Evolutionary conservation across 1,140 invertebrate genomes (phyloP).

Genomic region (Pogonognathellus flavescens): DNA sequence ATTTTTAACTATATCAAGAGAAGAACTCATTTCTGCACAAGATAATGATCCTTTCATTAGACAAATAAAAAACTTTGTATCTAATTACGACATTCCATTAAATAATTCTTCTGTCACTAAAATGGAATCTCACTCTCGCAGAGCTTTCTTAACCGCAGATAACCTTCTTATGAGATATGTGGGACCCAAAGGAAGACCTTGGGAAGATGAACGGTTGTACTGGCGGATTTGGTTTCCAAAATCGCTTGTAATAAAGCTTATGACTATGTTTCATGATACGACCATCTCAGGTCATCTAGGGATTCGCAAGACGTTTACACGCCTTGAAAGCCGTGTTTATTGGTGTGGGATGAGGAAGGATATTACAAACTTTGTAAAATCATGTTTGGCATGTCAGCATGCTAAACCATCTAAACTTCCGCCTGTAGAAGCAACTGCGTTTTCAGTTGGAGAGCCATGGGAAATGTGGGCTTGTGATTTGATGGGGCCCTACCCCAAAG

Average conservation of each 20-base stretch:
- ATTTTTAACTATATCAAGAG: neutral
- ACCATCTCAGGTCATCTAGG: conserved; percentile 22
- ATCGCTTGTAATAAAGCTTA: conserved; percentile 66
- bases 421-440: conserved; percentile 71
- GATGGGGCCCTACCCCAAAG: conserved; percentile 68
- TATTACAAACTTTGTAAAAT: neutral
- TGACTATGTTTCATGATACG: conserved; percentile 9
- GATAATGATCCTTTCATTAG: neutral
- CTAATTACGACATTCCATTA: neutral
- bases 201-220: conserved; percentile 14
- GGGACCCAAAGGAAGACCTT: conserved; percentile 16
- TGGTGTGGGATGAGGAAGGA: conserved; percentile 40
- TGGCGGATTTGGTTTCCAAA: conserved; percentile 35
- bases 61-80: neutral
- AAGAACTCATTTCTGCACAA: neutral
- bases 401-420: neutral
- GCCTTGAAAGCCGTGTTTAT: neutral
- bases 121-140: neutral
- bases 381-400: conserved; percentile 26
- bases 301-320: conserved; percentile 1
- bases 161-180: conserved; percentile 32
- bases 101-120: too few relatives aligned
- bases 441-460: neutral
- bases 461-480: conserved; percentile 35
- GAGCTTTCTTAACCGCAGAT: conserved; percentile 7